Evolutionary conservation across 2,797 vertebrate genomes (phyloP).

Genomic region (Helostoma temminkii): DNA sequence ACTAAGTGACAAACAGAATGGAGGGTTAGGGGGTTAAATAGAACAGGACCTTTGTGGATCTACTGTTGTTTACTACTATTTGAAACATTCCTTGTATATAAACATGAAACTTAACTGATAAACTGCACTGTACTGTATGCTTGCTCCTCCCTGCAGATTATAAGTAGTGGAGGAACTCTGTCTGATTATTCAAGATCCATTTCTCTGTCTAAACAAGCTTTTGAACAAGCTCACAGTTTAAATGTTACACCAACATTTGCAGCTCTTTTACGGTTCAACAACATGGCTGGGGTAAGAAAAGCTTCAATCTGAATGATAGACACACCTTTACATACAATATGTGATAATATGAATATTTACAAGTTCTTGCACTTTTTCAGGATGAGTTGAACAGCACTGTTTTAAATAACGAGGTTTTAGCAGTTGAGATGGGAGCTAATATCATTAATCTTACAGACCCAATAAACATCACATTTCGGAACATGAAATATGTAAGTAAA

Average conservation of each 20-base stretch:
- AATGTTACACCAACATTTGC: background rate
- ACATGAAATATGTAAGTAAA: constrained; percentile 50
- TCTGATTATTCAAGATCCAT: background rate
- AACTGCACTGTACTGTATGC: background rate
- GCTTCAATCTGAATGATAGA: background rate
- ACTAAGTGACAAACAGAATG: too few relatives aligned
- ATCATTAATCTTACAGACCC: constrained; percentile 69
- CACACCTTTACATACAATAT: background rate
- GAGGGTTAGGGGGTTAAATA: too few relatives aligned
- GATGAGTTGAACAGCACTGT: constrained; percentile 65
- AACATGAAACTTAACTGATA: background rate
- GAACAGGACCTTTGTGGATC: too few relatives aligned
- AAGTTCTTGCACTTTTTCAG: constrained; percentile 51
- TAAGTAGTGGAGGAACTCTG: background rate
- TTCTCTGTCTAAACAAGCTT: constrained; percentile 68
- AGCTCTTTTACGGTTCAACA: constrained; percentile 63
- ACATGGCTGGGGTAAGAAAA: constrained; percentile 63
- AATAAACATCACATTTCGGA: constrained; percentile 56
- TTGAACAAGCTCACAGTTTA: background rate
- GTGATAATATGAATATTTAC: background rate
- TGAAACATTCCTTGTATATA: too few relatives aligned
- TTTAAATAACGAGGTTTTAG: constrained; percentile 66
- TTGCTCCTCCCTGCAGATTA: constrained; percentile 63
- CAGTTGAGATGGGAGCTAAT: constrained; percentile 66
- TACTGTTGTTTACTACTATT: too few relatives aligned